Evolutionary conservation across 2,888 invertebrate genomes (phyloP).

Genomic region (Pecten maximus): DNA sequence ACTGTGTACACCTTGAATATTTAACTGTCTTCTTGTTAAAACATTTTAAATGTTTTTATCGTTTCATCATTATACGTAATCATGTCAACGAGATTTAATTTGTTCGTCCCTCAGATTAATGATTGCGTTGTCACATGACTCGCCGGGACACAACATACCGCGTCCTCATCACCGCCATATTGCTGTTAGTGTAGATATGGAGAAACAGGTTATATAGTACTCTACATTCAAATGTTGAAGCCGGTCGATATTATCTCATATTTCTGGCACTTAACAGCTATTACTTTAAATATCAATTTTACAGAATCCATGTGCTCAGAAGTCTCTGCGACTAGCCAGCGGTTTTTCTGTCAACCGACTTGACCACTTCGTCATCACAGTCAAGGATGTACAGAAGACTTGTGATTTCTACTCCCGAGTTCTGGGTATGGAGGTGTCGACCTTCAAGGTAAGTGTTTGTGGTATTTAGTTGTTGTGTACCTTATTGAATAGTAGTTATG

Average conservation of each 20-base stretch:
- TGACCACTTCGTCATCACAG: conserved; percentile 73
- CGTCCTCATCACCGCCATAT: background rate
- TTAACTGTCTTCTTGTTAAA: too few species aligned
- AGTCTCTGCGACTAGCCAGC: background rate
- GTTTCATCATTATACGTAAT: background rate
- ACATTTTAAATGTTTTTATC: too few species aligned
- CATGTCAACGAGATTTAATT: background rate
- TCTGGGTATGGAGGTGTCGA: conserved; percentile 70
- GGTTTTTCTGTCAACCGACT: conserved; percentile 56
- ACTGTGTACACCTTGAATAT: too few species aligned
- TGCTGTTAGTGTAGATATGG: background rate
- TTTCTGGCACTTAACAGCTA: background rate
- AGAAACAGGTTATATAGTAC: background rate
- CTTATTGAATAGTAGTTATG: too few species aligned
- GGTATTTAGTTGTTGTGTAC: too few species aligned
- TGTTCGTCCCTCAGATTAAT: background rate
- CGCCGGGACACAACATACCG: background rate
- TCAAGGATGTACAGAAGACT: conserved; percentile 65
- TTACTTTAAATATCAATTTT: background rate
- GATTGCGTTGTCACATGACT: background rate
- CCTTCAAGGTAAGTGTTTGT: conserved; percentile 74
- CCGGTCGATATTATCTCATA: background rate
- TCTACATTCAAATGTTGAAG: background rate
- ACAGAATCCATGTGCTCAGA: background rate
- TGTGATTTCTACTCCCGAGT: conserved; percentile 70